Conservation (phyloP, 2,113 vertebrate genomes). For the Danionella cerebrum region DNA sequence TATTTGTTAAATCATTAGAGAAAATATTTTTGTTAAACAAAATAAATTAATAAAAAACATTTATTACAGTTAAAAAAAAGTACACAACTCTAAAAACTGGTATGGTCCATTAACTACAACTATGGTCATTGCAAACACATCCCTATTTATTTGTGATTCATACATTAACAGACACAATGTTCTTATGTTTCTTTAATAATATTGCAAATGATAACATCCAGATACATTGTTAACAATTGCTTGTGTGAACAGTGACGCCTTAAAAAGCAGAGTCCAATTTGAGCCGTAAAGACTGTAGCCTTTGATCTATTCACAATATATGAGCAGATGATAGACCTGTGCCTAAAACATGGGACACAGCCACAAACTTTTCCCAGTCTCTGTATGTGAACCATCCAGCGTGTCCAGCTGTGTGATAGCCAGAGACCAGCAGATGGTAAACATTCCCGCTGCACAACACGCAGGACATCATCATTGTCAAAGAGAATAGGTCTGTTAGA, state of each 20-base stretch:
- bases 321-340: slow-evolving; percentile 44
- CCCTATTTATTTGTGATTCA: background rate
- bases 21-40: too few species aligned
- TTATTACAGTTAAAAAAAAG: too few species aligned
- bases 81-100: too few species aligned
- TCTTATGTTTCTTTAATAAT: slow-evolving; percentile 63
- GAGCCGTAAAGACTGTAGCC: slow-evolving; percentile 59
- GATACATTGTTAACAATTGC: slow-evolving; percentile 73
- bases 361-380: slow-evolving; percentile 38
- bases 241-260: slow-evolving; percentile 65
- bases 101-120: too few species aligned
- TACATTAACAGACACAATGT: slow-evolving; percentile 18
- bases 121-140: too few species aligned
- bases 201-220: slow-evolving; percentile 76
- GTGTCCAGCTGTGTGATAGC: slow-evolving; percentile 58
- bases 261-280: slow-evolving; percentile 54
- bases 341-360: slow-evolving; percentile 44
- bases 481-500: too few species aligned
- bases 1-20: too few species aligned
- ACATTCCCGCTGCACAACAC: slow-evolving; percentile 32
- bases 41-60: too few species aligned
- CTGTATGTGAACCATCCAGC: slow-evolving; percentile 46
- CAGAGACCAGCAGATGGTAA: slow-evolving; percentile 55
- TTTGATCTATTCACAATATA: slow-evolving; percentile 54
- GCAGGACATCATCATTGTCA: slow-evolving; percentile 32